Evolutionary conservation across 2,113 vertebrate genomes (phyloP).

Genomic region (Brachyhypopomus occidentalis): DNA sequence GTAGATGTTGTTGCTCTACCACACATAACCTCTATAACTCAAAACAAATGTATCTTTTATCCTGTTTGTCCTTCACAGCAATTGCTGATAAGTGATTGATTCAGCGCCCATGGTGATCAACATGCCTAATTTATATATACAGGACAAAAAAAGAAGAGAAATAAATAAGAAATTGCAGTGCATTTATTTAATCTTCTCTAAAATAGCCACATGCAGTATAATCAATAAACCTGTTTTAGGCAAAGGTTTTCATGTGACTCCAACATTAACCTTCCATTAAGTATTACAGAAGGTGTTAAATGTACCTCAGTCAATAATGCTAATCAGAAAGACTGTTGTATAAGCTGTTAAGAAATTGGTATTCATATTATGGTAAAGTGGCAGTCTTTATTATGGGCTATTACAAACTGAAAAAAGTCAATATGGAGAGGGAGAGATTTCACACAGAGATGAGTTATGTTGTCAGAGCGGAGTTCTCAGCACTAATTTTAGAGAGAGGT

Average conservation of each 20-base stretch:
- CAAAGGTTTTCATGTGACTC: constrained; percentile 91
- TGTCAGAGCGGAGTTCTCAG: constrained; percentile 84
- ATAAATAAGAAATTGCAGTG: constrained; percentile 66
- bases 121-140: constrained; percentile 68
- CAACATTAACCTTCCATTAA: constrained; percentile 99
- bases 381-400: constrained; percentile 81
- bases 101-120: not conserved
- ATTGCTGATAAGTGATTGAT: constrained; percentile 28
- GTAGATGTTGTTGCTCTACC: no score
- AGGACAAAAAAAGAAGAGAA: constrained; percentile 52
- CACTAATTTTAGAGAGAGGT: constrained; percentile 87
- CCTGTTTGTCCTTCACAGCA: not conserved
- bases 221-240: constrained; percentile 98
- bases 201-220: constrained; percentile 80
- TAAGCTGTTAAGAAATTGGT: constrained; percentile 84
- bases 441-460: constrained; percentile 86
- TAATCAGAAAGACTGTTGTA: constrained; percentile 79
- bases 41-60: not conserved
- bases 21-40: no score
- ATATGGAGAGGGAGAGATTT: constrained; percentile 87
- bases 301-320: constrained; percentile 94
- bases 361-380: constrained; percentile 96
- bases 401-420: constrained; percentile 83
- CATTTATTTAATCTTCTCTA: constrained; percentile 83
- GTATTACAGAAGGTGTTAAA: constrained; percentile 92